phyloP scores from a whole-genome alignment of 2,888 invertebrate genomes.

The Eutolmus rufibarbis region DNA sequence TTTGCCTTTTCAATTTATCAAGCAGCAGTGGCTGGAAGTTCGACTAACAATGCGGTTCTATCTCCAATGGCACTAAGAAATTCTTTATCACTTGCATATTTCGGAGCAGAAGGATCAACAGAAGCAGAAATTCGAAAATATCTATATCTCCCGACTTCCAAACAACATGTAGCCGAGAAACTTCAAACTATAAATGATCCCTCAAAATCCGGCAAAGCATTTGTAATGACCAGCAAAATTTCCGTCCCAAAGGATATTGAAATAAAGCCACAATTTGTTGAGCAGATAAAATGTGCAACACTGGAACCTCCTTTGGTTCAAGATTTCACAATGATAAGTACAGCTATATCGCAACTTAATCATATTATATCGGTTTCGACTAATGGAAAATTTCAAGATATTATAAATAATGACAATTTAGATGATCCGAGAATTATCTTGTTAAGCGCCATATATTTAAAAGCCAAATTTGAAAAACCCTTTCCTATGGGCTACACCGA shows the following conservation, averaged over 20 bases:
- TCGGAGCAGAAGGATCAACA: slow-evolving; percentile 73
- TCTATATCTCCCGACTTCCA: neutral
- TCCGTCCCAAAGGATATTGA: neutral
- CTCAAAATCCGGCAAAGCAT: neutral
- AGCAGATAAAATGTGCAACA: neutral
- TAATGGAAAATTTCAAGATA: neutral
- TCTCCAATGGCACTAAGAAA: slow-evolving; percentile 82
- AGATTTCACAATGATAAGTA: neutral
- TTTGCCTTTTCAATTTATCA: slow-evolving; percentile 56
- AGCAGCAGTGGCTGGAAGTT: slow-evolving; percentile 57
- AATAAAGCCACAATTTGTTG: neutral
- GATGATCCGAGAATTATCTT: neutral
- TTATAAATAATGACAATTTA: neutral
- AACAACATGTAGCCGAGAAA: slow-evolving; percentile 26
- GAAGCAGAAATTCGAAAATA: slow-evolving; percentile 66
- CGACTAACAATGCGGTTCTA: slow-evolving; percentile 71
- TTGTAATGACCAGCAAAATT: neutral
- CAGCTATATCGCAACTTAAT: neutral
- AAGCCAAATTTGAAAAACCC: neutral
- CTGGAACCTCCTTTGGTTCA: neutral
- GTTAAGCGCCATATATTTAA: neutral
- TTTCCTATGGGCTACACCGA: neutral
- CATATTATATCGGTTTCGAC: neutral
- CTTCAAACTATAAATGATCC: neutral
- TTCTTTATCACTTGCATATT: slow-evolving; percentile 74